Conservation (phyloP, 1,140 invertebrate genomes). For the Drosophila tani region DNA sequence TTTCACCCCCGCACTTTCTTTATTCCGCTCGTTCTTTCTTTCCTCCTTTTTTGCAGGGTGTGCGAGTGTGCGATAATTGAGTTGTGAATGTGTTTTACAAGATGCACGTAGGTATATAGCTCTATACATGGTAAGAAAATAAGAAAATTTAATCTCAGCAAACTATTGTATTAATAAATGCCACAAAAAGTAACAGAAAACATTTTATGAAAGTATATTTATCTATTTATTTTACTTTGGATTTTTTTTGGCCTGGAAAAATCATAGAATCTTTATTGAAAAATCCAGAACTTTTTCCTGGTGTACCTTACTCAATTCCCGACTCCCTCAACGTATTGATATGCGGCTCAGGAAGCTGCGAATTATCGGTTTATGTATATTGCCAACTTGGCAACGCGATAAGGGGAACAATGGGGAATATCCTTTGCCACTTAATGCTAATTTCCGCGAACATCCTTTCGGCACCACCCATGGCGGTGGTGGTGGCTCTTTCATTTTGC, state of each 20-base stretch:
- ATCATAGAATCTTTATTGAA: not conserved
- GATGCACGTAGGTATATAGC: conserved; percentile 9
- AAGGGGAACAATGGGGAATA: conserved; percentile 20
- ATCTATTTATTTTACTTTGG: no score
- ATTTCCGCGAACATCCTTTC: conserved; percentile 51
- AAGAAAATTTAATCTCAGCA: no score
- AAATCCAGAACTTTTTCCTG: not conserved
- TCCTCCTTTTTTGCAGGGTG: not conserved
- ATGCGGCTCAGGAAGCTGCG: conserved; percentile 68
- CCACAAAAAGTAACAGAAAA: no score
- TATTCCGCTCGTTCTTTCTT: not conserved
- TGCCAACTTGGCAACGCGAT: conserved; percentile 38
- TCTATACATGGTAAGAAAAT: conserved; percentile 3
- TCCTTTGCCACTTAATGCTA: conserved; percentile 45
- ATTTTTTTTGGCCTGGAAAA: not conserved
- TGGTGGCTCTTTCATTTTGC: conserved; percentile 41
- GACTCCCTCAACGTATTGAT: conserved; percentile 53
- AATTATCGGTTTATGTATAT: conserved; percentile 72
- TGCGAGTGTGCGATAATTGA: conserved; percentile 73
- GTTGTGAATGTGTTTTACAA: conserved; percentile 71
- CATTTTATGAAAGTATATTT: no score
- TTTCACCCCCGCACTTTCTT: conserved; percentile 14
- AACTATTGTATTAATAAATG: no score
- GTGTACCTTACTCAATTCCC: conserved; percentile 7
- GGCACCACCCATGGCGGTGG: conserved; percentile 38